A percentile compares a stretch with the other conserved stretches of the same genome.
These are phyloP conservation scores for Anguilla pacifica DNA, from an alignment of 2,797 vertebrate genomes.

Conservation along the genomic window DNA sequence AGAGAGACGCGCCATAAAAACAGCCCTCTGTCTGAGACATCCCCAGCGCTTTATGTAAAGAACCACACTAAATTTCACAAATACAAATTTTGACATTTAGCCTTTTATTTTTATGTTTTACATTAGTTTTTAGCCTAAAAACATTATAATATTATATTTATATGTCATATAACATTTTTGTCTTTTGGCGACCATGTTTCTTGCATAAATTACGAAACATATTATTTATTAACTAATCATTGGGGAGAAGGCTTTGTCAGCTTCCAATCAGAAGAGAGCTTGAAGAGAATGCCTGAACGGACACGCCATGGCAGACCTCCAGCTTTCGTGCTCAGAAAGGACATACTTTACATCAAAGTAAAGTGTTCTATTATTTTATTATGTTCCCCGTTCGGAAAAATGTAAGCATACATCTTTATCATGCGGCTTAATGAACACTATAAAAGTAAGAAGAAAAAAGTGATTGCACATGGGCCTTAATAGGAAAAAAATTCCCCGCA, in stretches of 20 bases:
- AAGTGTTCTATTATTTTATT: background rate
- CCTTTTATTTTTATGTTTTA: too few relatives aligned
- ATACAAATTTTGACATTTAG: too few relatives aligned
- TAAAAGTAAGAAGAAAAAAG: background rate
- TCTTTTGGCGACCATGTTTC: background rate
- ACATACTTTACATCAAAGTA: background rate
- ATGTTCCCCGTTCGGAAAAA: background rate
- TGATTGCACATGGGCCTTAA: background rate
- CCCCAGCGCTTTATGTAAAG: conserved; percentile 71
- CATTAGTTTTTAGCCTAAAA: too few relatives aligned
- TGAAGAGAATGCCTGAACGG: background rate
- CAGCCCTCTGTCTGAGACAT: conserved; percentile 54
- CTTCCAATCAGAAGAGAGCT: background rate
- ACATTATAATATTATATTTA: too few relatives aligned
- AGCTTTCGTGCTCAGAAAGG: background rate
- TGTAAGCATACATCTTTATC: background rate
- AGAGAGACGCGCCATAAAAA: background rate
- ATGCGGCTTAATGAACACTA: background rate
- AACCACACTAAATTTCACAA: too few relatives aligned
- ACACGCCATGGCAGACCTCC: background rate
- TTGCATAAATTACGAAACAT: background rate
- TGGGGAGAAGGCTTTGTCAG: background rate
- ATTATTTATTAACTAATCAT: background rate
- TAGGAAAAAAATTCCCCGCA: background rate
- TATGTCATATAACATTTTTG: background rate